Base-by-base conservation (phyloP, 2,888 invertebrate genomes). In the Nomada ferruginata region DNA sequence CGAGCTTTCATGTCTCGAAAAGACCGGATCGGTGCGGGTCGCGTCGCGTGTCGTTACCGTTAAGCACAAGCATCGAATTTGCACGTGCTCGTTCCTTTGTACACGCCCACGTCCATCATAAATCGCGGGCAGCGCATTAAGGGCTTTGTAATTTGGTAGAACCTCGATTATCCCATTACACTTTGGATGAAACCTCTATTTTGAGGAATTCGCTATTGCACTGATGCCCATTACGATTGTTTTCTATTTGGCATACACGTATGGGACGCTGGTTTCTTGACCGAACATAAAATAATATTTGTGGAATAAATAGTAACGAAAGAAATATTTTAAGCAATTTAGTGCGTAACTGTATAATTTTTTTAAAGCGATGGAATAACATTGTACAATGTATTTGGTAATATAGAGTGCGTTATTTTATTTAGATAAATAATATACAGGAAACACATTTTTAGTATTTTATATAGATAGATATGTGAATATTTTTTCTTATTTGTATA, bases 41-140 rank as follows among this genome's bases (percentile, higher is more conserved):
- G 71, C 65, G 80, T 80, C 73, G 80, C 80, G 69, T 53, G 75
- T 84, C 64, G 77, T 84, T 84, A 83, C 84, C 84, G 84, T 84
- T 84, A 84, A 84, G 75, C 83, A 73, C 69, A 76, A 82, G 52
- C 83, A 76, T 72, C 83, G 77, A 81, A 78, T 84, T 76, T 75
- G 84, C 84, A 81, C 84, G 77, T 81, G 76, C 76, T 68, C 66
- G 75, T 81, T 79, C 77, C 73, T 74, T 70, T 71, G 63, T 65
- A 68, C 72, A 53, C 66, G 57, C 79, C 76, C 66, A 76, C 75
- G 75, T 57, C 18, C 66, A 57, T 68, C 79, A 68, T 73, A 71
- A 79, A 82, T 57, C 68, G 55, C 47, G 63, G 52, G 69, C 66
- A 57, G 71, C 53, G 63, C 52, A 81, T 81, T 81, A 71, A 68